These are phyloP conservation scores for Bubo blakistoni DNA, from an alignment of 2,113 vertebrate genomes.

Conservation along the genomic window DNA sequence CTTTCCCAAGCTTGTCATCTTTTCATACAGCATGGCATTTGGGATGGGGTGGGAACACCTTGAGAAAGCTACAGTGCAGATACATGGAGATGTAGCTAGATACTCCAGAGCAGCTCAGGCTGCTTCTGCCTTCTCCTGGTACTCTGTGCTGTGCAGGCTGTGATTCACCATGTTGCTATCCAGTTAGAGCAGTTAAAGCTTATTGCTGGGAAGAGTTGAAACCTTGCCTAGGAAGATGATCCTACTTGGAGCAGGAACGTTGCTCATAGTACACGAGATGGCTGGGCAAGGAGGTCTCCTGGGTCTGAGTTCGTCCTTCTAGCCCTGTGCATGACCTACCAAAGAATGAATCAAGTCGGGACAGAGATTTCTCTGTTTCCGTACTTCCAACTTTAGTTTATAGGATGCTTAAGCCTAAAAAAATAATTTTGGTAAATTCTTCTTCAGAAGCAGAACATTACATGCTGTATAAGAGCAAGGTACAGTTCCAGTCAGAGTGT, in stretches of 20 bases:
- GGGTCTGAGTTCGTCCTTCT: background rate
- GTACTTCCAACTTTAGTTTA: background rate
- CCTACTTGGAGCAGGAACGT: accelerated
- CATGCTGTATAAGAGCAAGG: background rate
- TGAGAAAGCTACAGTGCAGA: background rate
- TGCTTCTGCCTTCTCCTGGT: background rate
- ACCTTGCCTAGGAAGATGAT: background rate
- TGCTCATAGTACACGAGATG: accelerated
- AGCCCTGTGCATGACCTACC: accelerated
- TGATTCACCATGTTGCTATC: background rate
- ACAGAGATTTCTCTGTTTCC: background rate
- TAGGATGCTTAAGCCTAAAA: background rate
- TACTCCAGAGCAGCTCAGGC: background rate
- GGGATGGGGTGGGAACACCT: background rate
- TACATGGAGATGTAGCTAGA: background rate
- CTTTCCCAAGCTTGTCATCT: conserved; percentile 46
- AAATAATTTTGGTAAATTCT: background rate
- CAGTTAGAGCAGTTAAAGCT: background rate
- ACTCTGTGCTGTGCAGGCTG: background rate
- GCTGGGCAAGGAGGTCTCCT: background rate
- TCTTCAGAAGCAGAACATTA: accelerated
- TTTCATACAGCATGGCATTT: background rate
- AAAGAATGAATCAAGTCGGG: background rate
- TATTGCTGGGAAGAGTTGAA: background rate
- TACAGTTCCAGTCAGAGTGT: background rate